Conservation (phyloP, 2,888 invertebrate species). For the Adineta ricciae region DNA sequence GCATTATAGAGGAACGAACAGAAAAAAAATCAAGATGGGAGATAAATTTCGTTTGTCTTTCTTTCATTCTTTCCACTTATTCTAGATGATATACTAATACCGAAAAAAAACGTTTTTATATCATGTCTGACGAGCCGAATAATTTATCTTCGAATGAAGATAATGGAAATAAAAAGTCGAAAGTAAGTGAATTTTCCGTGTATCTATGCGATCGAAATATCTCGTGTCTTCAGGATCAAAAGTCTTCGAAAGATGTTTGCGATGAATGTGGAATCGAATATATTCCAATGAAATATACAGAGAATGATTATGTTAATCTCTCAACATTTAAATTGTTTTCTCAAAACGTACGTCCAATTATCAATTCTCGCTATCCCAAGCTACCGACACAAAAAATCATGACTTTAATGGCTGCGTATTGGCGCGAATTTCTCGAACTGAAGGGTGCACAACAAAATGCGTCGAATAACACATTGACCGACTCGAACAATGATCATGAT, state of each 20-base stretch:
- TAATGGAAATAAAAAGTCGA: background rate
- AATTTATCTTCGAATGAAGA: background rate
- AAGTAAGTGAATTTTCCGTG: background rate
- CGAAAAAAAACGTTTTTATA: background rate
- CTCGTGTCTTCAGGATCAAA: background rate
- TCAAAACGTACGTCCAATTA: conserved; percentile 78
- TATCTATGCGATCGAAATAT: background rate
- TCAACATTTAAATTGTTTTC: conserved; percentile 85
- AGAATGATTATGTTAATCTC: conserved; percentile 76
- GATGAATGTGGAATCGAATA: conserved; percentile 32
- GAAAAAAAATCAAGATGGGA: conserved; percentile 12
- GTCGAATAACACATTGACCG: conserved; percentile 35
- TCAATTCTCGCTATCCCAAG: conserved; percentile 88
- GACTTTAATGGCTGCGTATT: conserved; percentile 92
- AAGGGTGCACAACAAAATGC: conserved; percentile 50
- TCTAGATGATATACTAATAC: background rate
- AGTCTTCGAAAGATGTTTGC: conserved; percentile 30
- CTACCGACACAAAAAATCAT: conserved; percentile 80
- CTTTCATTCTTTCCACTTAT: background rate
- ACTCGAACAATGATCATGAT: conserved; percentile 34
- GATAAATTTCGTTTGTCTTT: background rate
- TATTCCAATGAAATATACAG: conserved; percentile 68
- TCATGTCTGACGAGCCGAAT: conserved; percentile 1
- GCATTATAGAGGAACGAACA: conserved; percentile 13
- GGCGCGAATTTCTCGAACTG: conserved; percentile 80